Conservation (phyloP, 1,140 invertebrate genomes). For the Scaptomyza graminum region DNA sequence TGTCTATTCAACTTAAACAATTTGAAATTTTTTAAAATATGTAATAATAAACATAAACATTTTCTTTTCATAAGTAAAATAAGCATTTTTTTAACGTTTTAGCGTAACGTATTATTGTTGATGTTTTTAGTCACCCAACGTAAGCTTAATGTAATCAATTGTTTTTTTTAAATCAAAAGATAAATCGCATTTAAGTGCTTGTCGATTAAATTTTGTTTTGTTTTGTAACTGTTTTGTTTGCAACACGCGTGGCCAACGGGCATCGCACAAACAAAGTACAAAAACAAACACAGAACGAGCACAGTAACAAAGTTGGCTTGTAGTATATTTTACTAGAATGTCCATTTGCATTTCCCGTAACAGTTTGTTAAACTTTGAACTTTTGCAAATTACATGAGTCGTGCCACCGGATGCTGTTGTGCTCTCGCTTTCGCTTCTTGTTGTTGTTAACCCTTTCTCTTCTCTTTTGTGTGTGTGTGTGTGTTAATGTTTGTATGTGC, state of each 20-base stretch:
- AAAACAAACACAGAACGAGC: not conserved
- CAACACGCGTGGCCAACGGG: not conserved
- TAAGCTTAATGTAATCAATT: no score
- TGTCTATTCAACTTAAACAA: no score
- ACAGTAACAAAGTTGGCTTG: slow-evolving; percentile 25
- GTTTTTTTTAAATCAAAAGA: no score
- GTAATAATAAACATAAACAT: no score
- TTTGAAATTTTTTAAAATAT: no score
- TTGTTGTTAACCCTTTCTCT: slow-evolving; percentile 12
- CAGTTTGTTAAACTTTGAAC: slow-evolving; percentile 81
- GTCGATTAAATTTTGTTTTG: slow-evolving; percentile 57
- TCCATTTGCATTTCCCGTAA: slow-evolving; percentile 73
- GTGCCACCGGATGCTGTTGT: slow-evolving; percentile 68
- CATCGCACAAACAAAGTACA: slow-evolving; percentile 1
- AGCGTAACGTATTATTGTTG: no score
- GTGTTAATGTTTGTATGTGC: slow-evolving; percentile 55
- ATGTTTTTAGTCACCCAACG: no score
- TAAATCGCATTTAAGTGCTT: slow-evolving; percentile 23
- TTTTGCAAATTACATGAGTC: slow-evolving; percentile 78
- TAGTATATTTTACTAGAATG: slow-evolving; percentile 42
- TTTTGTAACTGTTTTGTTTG: slow-evolving; percentile 35
- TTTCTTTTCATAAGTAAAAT: no score
- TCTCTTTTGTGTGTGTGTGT: slow-evolving; percentile 11
- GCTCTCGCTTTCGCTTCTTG: slow-evolving; percentile 24
- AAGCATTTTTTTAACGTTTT: no score